A percentile compares a stretch with the other conserved stretches of the same genome.
phyloP scores from a whole-genome alignment of 2,888 invertebrate species.

The Nomada flava region DNA sequence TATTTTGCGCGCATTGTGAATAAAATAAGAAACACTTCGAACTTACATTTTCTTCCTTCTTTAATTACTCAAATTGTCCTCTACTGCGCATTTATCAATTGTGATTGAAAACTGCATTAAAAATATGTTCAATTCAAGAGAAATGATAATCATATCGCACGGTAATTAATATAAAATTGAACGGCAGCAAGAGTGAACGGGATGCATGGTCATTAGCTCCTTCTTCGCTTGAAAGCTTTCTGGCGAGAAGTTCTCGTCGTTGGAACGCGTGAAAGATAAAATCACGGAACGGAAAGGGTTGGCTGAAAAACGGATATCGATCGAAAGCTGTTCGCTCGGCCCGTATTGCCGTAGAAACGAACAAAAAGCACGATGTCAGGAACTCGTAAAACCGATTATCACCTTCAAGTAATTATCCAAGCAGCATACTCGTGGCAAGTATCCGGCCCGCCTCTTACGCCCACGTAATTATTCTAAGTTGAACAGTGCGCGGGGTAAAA shows the following conservation, averaged over 20 bases:
- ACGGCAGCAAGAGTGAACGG: too few relatives aligned
- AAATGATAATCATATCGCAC: too few relatives aligned
- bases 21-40: neutral
- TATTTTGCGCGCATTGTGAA: slow-evolving; percentile 10
- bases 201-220: neutral
- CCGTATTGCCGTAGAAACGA: slow-evolving; percentile 32
- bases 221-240: neutral
- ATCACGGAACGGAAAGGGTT: slow-evolving; percentile 3
- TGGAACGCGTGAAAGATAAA: neutral
- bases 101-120: neutral
- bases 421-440: slow-evolving; percentile 29
- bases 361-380: slow-evolving; percentile 39
- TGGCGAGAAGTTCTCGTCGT: neutral
- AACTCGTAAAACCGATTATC: slow-evolving; percentile 60
- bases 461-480: slow-evolving; percentile 47
- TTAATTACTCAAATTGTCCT: too few relatives aligned
- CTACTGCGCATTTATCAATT: neutral
- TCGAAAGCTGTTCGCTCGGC: slow-evolving; percentile 28
- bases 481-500: slow-evolving; percentile 29
- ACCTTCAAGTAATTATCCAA: slow-evolving; percentile 54
- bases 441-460: slow-evolving; percentile 12
- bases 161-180: too few relatives aligned
- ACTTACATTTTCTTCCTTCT: neutral
- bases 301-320: slow-evolving; percentile 38
- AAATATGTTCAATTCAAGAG: neutral